phyloP scores from a whole-genome alignment of 2,113 vertebrate species.

The Phodopus roborovskii region DNA sequence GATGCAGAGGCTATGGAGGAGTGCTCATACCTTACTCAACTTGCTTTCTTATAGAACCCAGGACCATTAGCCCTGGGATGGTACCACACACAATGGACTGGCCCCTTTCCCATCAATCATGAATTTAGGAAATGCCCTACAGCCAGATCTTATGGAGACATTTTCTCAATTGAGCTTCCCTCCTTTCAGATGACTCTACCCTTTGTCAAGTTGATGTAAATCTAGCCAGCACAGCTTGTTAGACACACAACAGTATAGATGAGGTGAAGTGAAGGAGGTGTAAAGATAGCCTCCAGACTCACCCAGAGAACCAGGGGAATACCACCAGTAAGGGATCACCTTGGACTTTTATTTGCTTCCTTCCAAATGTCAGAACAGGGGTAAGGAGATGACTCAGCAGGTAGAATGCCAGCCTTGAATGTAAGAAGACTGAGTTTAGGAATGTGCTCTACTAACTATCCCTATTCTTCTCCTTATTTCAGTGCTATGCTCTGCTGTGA shows the following conservation, averaged over 20 bases:
- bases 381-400: neutral
- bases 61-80: neutral
- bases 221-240: neutral
- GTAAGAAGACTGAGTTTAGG: neutral
- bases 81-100: neutral
- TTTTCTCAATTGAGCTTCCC: neutral
- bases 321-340: neutral
- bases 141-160: neutral
- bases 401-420: too few relatives aligned
- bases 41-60: neutral
- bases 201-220: neutral
- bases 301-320: neutral
- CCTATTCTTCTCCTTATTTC: neutral
- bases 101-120: neutral
- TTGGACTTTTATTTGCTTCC: neutral
- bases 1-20: neutral
- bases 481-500: neutral
- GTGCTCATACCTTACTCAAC: neutral
- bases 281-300: neutral
- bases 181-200: neutral
- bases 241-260: neutral
- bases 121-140: neutral
- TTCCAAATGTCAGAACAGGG: neutral
- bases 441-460: neutral
- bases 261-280: neutral